Percentiles rank a stretch among this genome's conserved stretches.
These are phyloP conservation scores for Drosophila emarginata DNA, from an alignment of 2,888 invertebrate species.

Conservation along the genomic window DNA sequence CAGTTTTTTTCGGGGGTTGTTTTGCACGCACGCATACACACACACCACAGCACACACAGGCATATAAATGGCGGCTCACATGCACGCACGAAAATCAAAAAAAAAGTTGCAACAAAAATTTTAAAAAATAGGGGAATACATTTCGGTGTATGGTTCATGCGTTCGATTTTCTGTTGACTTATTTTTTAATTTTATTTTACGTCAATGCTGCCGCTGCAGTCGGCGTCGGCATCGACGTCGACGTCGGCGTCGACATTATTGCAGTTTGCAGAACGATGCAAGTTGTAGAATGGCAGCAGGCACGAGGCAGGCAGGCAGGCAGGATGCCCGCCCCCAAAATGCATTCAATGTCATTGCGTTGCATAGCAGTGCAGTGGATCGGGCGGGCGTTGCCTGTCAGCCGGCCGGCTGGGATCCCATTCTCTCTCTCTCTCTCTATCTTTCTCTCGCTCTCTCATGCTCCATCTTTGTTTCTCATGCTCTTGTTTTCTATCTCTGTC, in stretches of 20 bases:
- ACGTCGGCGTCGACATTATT: slow-evolving; percentile 16
- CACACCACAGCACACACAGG: neutral
- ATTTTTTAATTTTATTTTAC: slow-evolving; percentile 60
- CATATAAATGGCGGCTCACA: neutral
- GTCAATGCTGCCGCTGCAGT: slow-evolving; percentile 5
- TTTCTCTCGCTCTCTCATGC: neutral
- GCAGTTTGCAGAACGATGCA: neutral
- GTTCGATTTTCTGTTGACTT: slow-evolving; percentile 65
- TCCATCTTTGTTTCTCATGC: neutral
- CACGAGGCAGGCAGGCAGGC: slow-evolving; percentile 17
- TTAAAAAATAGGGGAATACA: slow-evolving; percentile 79
- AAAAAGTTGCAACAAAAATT: slow-evolving; percentile 34
- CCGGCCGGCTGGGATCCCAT: slow-evolving; percentile 18
- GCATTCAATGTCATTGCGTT: slow-evolving; percentile 65
- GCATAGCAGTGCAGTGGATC: slow-evolving; percentile 25
- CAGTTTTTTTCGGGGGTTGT: slow-evolving; percentile 68
- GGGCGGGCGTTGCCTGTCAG: slow-evolving; percentile 25
- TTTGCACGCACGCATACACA: slow-evolving; percentile 48
- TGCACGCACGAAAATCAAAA: slow-evolving; percentile 52
- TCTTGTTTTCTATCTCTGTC: neutral
- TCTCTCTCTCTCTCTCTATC: neutral
- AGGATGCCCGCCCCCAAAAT: slow-evolving; percentile 13
- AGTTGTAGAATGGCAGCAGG: slow-evolving; percentile 13
- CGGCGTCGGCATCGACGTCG: slow-evolving; percentile 21
- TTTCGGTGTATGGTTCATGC: slow-evolving; percentile 45